Conservation (phyloP, 2,888 invertebrate species). For the Alviniconcha strummeri region DNA sequence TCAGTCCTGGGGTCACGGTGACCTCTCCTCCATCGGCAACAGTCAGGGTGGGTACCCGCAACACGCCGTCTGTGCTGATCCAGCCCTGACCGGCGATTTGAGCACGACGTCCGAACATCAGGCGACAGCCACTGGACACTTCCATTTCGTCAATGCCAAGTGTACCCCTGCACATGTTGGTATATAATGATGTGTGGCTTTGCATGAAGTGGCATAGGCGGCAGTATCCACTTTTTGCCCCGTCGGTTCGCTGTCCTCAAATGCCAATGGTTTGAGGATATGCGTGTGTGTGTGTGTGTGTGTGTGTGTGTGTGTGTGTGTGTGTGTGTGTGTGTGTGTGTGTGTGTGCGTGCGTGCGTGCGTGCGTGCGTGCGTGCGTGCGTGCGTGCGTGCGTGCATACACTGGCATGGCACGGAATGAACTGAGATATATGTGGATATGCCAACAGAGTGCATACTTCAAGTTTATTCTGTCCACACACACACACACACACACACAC, state of each 20-base stretch:
- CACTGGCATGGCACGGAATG: too few relatives aligned
- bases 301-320: not conserved
- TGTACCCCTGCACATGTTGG: constrained; percentile 49
- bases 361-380: too few relatives aligned
- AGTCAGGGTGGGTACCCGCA: constrained; percentile 47
- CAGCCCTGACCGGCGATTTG: constrained; percentile 41
- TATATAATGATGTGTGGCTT: not conserved
- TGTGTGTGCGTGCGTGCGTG: too few relatives aligned
- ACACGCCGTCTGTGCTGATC: constrained; percentile 40
- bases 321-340: too few relatives aligned
- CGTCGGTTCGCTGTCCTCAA: too few relatives aligned
- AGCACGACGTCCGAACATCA: constrained; percentile 50
- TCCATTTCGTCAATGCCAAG: constrained; percentile 55
- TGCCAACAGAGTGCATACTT: too few relatives aligned
- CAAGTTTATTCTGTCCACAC: too few relatives aligned
- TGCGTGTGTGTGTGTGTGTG: not conserved
- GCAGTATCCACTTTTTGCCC: too few relatives aligned
- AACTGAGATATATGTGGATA: too few relatives aligned
- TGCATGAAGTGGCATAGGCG: not conserved
- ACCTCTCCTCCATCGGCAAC: constrained; percentile 58
- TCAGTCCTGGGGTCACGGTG: constrained; percentile 49
- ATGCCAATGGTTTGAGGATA: too few relatives aligned
- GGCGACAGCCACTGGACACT: constrained; percentile 51
- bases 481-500: too few relatives aligned
- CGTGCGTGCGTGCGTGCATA: too few relatives aligned